Evolutionary conservation across 1,140 invertebrate species (phyloP), one percentile per base, ranked within the genome.

Genomic region (Spodoptera litura): DNA sequence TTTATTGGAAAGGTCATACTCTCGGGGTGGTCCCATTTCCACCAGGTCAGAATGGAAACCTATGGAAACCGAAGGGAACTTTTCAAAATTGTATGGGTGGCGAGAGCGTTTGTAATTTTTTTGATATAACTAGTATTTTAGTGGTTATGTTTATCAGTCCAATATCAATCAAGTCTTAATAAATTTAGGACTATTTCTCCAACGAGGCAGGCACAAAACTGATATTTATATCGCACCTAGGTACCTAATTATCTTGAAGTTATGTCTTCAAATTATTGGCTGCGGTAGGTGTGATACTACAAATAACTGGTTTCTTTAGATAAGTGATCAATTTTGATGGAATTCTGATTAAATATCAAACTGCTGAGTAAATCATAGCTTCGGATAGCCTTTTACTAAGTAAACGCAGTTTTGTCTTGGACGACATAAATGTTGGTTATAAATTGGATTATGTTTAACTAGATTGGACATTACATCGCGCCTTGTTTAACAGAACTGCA

Each of bases 291-390:
- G 68, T 71, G 68, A 71, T 52, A 70, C 52, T 49, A 15, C 2
- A 66, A 70, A 70, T 70, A 70, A 35, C 52, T 15, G n/a, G 68
- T 70, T 70, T 12, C 27, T 25, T 13, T 4, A 11, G 51, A 56
- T 25, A 61, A 12, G 35, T 56, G 68, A 15, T 56, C 68, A 71
- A 71, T 71, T 71, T 71, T 71, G 68, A 71, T 71, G 68, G 68
- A 71, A 56, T 71, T 31, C 68, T 71, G 52, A 71, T 71, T 71
- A 71, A 71, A 71, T 71, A 56, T 71, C 68, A 55, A 71, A 68
- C 35, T 15, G 52, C 49, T 13, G 27, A 71, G 68, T 55, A 56
- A 71, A 71, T 71, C 9, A 71, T 56, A 44, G 38, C 38, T 44
- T 44, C 38, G 38, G 38, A 44, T 44, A 38, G 27, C 52, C 27